Conservation (phyloP, 1,140 invertebrate genomes). For the Glossosoma conforme region DNA sequence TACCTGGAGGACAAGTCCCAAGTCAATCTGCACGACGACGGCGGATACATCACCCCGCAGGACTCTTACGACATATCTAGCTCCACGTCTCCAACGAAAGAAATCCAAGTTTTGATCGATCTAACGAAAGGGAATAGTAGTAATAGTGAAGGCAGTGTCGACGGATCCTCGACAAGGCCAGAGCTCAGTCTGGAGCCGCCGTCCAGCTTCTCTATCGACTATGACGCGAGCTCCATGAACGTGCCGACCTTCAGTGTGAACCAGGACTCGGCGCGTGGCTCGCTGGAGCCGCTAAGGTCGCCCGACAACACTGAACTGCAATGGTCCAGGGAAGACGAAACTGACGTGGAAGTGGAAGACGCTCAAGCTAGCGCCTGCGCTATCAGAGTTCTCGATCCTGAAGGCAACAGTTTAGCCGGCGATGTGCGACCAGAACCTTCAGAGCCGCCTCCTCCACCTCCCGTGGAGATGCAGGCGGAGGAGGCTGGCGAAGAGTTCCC, state of each 20-base stretch:
- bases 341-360: slow-evolving; percentile 1
- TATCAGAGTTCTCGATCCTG: slow-evolving; percentile 25
- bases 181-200: slow-evolving; percentile 19
- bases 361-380: slow-evolving; percentile 11
- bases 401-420: slow-evolving; percentile 23
- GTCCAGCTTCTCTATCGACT: slow-evolving; percentile 27
- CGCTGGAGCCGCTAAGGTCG: slow-evolving; percentile 5
- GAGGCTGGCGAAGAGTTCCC: not conserved
- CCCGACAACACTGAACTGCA: not conserved
- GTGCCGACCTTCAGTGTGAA: slow-evolving; percentile 14
- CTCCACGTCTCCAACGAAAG: slow-evolving; percentile 10
- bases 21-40: slow-evolving; percentile 9
- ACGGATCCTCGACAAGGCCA: slow-evolving; percentile 8
- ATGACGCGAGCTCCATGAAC: slow-evolving; percentile 20
- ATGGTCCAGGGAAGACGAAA: slow-evolving; percentile 5
- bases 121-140: slow-evolving; percentile 14
- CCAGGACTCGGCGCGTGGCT: slow-evolving; percentile 28
- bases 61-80: slow-evolving; percentile 17
- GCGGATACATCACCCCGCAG: slow-evolving; percentile 16
- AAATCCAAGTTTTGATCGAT: slow-evolving; percentile 20
- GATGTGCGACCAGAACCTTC: no score
- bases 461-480: not conserved
- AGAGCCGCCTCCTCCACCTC: no score
- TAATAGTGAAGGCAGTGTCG: slow-evolving; percentile 1
- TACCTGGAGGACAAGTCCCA: slow-evolving; percentile 29